Conservation (phyloP, 2,888 invertebrate species). For the Microctonus aethiopoides region DNA sequence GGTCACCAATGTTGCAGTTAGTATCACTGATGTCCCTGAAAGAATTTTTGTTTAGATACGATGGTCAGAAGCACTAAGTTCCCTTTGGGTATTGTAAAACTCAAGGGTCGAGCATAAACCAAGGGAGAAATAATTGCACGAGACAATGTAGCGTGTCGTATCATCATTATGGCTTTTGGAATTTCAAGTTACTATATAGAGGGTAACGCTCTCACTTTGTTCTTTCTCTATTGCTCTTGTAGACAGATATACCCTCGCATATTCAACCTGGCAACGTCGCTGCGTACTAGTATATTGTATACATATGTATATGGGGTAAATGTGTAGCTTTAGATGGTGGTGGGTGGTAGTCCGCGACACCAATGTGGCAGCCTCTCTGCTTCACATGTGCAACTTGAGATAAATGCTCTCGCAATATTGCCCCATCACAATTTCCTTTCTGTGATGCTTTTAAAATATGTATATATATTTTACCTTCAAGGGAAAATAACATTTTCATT, state of each 20-base stretch:
- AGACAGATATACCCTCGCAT: background rate
- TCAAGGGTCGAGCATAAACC: conserved; percentile 16
- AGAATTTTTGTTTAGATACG: background rate
- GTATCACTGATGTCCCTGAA: conserved; percentile 2
- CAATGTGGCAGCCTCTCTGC: conserved; percentile 1
- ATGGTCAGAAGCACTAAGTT: background rate
- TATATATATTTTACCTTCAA: conserved; percentile 1
- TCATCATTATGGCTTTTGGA: conserved; percentile 38
- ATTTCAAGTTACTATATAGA: conserved; percentile 8
- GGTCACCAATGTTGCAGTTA: too few relatives aligned
- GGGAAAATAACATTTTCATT: too few relatives aligned
- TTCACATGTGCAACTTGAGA: conserved; percentile 17
- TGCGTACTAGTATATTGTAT: background rate
- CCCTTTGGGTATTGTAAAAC: conserved; percentile 17
- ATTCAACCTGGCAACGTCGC: conserved; percentile 16
- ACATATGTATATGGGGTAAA: background rate
- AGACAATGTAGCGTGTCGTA: conserved; percentile 31
- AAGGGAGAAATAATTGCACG: conserved; percentile 34
- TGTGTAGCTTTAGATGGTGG: background rate
- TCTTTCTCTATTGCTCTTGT: conserved; percentile 8
- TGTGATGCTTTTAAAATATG: conserved; percentile 11
- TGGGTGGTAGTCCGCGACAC: conserved; percentile 8
- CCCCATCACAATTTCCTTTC: conserved; percentile 25
- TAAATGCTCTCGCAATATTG: conserved; percentile 27
- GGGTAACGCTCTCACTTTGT: background rate